phyloP scores from a whole-genome alignment of 2,113 vertebrate genomes.

The Hippocampus abdominalis region DNA sequence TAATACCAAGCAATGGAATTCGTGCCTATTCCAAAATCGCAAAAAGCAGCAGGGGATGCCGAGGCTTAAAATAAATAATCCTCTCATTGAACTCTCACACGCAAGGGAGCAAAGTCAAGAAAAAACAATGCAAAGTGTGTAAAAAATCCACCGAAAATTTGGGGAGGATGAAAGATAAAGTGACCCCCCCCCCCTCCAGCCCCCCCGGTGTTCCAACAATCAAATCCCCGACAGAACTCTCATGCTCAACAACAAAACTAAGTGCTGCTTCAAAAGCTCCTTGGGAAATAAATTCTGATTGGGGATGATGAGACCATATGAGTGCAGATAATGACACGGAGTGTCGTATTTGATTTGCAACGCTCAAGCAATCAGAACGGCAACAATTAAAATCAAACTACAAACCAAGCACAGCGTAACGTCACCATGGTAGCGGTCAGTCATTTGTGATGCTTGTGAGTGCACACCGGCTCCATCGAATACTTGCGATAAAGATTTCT shows the following conservation, averaged over 20 bases:
- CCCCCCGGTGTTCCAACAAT: constrained; percentile 12
- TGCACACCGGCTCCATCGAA: too few relatives aligned
- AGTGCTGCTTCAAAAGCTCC: constrained; percentile 8
- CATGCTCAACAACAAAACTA: constrained; percentile 2
- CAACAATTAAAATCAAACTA: neutral
- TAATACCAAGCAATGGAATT: constrained; percentile 5
- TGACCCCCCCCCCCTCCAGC: neutral
- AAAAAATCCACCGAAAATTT: constrained; percentile 10
- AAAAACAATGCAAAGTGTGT: constrained; percentile 15
- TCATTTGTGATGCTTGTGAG: neutral
- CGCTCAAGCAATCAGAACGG: neutral
- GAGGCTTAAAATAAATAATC: constrained; percentile 24
- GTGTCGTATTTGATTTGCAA: too few relatives aligned
- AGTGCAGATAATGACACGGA: constrained; percentile 29
- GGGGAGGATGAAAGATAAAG: constrained; percentile 1
- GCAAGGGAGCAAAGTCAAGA: neutral
- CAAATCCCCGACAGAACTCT: constrained; percentile 9
- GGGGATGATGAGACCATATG: constrained; percentile 19
- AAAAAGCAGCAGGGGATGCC: neutral
- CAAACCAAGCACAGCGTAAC: neutral
- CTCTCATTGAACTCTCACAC: constrained; percentile 13
- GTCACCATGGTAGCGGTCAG: neutral
- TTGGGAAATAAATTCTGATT: constrained; percentile 15
- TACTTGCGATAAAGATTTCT: too few relatives aligned
- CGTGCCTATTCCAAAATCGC: constrained; percentile 9